Evolutionary conservation across 2,888 invertebrate genomes (phyloP), one percentile per base, ranked within the genome.

Genomic region (Erebia ligea): DNA sequence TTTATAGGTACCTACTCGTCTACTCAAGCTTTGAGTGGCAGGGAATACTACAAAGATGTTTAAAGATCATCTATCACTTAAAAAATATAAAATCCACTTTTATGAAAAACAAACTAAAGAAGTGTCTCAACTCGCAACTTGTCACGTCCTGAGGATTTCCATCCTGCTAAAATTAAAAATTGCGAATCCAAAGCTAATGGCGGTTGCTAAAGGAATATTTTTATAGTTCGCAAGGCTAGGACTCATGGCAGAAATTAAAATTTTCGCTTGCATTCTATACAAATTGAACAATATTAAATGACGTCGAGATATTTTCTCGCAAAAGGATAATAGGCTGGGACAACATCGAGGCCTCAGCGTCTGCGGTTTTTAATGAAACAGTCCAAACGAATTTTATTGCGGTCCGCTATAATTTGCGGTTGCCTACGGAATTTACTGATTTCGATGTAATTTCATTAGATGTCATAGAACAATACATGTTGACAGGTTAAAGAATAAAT

Each of bases 321-420:
- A 74, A 70, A 72, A 71, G 73, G 67, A 71, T 74, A 74, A 75
- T 74, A 71, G 70, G 72, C 73, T 74, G 73, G 69, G 72, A 73
- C 77, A 84, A 84, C 83, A 85, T 79, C 77, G 81, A 80, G 84
- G 83, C 80, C 82, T 83, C 86, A 82, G 83, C 82, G 85, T 82
- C 80, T 82, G 90, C 77, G 88, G 88, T 85, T 84, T 83, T 83
- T 87, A 88, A 89, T 89, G 87, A 87, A 87, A 86, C 81, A 79
- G 80, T 83, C 84, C 78, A 84, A 84, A 77, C 83, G 81, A 84
- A 87, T 87, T 88, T 86, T 84, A 83, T 82, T 84, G 85, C 79
- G 84, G 86, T 81, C 73, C 71, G 75, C 80, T 81, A 81, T 86
- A 85, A 89, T 89, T 90, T 89, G 90, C 83, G 89, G 88, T 83